Conservation (phyloP, 37 sponge, comb jelly and placozoan genomes). For the Dysidea cf. avara region DNA sequence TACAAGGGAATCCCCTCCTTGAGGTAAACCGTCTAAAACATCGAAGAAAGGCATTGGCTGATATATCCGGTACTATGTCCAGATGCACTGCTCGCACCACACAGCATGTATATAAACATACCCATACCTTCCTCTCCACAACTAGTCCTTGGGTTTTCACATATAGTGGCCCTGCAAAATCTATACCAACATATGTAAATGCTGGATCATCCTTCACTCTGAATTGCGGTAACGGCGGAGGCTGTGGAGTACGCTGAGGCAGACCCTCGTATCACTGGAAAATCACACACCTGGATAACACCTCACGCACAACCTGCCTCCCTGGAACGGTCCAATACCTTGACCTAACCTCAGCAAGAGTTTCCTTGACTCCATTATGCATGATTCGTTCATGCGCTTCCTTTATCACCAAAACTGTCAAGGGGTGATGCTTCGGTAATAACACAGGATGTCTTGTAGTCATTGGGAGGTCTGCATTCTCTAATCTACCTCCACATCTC, state of each 20-base stretch:
- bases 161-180: slow-evolving; percentile 28
- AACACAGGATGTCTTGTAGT: slow-evolving; percentile 43
- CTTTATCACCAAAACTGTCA: slow-evolving; percentile 23
- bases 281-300: slow-evolving; percentile 17
- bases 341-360: too few relatives aligned
- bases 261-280: slow-evolving; percentile 31
- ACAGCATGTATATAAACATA: too few relatives aligned
- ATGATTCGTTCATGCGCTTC: slow-evolving; percentile 25
- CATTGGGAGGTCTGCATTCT: too few relatives aligned
- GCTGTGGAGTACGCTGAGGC: slow-evolving; percentile 9
- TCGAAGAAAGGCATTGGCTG: slow-evolving; percentile 12
- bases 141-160: neutral
- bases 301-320: slow-evolving; percentile 14
- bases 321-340: slow-evolving; percentile 40
- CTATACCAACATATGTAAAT: slow-evolving; percentile 27
- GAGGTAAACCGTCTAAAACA: slow-evolving; percentile 2
- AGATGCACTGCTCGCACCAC: slow-evolving; percentile 17
- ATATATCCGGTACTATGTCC: neutral
- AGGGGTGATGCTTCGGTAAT: slow-evolving; percentile 20
- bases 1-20: neutral
- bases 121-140: slow-evolving; percentile 9
- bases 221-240: slow-evolving; percentile 41
- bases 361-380: too few relatives aligned
- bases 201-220: slow-evolving; percentile 28
- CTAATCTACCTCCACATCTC: too few relatives aligned